Base-by-base conservation (phyloP, 2,888 invertebrate species). In the Emmelina monodactyla region DNA sequence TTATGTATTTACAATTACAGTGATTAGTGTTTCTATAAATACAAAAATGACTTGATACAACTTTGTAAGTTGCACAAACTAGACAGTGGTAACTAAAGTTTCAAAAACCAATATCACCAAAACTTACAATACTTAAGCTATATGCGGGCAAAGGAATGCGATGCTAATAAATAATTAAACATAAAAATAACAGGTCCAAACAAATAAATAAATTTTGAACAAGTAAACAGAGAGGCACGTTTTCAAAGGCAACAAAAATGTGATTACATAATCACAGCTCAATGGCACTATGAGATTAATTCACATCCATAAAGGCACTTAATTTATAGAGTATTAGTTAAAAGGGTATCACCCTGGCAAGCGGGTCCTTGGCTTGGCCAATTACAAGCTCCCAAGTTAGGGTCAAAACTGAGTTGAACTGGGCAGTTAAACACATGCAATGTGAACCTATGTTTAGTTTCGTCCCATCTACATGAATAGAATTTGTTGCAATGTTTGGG, bases 341-440 rank as follows among this genome's bases (percentile, higher is more conserved):
- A 75, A 34, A 86, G 79, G 42, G 88, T 89, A 52, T 88, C 85
- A 34, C 86, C 87, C 45, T 87, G 84, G 58, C 90, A 91, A 33
- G 88, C 86, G 1, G 90, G 90, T 16, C 90, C 90, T 55, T 88
- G 87, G 53, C 88, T 89, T 1, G 91, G 91, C 88, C 89, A 90
- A 62, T 90, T 91, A 51, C 91, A 91, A 32, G 90, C 91, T n/a
- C 88, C 86, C 48, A 89, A 78, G 37, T 73, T 84, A 13, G 84
- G 83, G 58, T 91, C 91, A 51, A 90, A 91, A 32, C 89, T 89
- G 33, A 91, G 71, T 55, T 89, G 89, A 10, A 91, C 83, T 0
- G 91, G 91, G 51, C 91, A 91, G 54, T 89, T 88, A 62, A 91
- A 89, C 2, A 88, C 83, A 53, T 89, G 88, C 5, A 91, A 78